Conservation (phyloP, 2,797 vertebrate species). For the Oreortyx pictus region DNA sequence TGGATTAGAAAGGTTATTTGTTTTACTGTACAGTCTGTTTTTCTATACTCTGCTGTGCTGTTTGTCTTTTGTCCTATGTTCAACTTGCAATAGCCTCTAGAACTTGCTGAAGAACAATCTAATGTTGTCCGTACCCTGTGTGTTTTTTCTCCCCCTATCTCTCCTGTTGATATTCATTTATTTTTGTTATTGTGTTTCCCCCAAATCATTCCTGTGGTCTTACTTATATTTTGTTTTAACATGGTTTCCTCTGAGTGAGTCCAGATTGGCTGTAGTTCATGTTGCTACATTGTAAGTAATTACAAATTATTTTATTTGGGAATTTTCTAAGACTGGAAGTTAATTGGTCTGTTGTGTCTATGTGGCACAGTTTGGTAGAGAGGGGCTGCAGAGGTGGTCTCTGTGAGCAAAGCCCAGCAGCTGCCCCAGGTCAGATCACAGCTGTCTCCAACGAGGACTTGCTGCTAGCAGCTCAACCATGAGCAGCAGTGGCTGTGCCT, state of each 20-base stretch:
- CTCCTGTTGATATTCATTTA: background rate
- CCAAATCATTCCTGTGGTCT: background rate
- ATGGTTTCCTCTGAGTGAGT: background rate
- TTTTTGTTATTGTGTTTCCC: rapidly evolving
- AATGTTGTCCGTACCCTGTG: background rate
- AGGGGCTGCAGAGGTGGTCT: background rate
- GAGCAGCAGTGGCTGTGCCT: no score
- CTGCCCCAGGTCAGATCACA: no score
- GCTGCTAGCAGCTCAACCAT: no score
- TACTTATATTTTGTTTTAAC: background rate
- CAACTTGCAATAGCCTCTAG: background rate
- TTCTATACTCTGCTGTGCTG: background rate
- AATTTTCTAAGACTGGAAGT: background rate
- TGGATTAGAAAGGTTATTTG: background rate
- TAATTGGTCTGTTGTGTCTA: background rate
- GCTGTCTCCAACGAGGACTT: background rate
- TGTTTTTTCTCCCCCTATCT: no score
- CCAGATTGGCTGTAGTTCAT: background rate
- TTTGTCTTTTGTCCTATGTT: background rate
- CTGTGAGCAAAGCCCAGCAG: background rate
- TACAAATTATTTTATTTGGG: background rate
- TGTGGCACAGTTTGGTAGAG: background rate
- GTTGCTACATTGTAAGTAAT: background rate
- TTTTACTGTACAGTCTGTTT: background rate
- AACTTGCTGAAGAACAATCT: background rate